phyloP scores from a whole-genome alignment of 2,888 invertebrate species.

The Tuta absoluta region DNA sequence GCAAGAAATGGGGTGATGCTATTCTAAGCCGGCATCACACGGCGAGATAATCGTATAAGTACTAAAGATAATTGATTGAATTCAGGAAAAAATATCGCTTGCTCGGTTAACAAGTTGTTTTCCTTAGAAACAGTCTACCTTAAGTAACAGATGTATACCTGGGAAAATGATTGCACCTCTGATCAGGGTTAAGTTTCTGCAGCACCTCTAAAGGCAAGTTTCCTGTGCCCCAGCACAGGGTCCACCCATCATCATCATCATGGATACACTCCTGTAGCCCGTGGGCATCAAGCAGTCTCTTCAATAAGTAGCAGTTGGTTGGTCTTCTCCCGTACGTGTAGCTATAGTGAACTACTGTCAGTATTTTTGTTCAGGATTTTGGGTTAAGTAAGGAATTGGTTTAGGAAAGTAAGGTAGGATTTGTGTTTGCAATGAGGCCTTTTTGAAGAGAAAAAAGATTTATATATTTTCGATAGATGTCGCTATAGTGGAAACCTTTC shows the following conservation, averaged over 20 bases:
- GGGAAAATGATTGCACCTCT: constrained; percentile 49
- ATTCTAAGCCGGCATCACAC: too few species aligned
- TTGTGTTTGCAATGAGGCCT: neutral
- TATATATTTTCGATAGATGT: too few species aligned
- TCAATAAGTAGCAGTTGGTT: constrained; percentile 31
- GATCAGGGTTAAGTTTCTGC: constrained; percentile 34
- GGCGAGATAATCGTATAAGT: too few species aligned
- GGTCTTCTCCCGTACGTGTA: neutral
- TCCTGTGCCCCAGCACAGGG: constrained; percentile 43
- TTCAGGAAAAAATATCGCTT: too few species aligned
- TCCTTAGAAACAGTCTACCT: too few species aligned
- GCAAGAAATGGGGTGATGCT: too few species aligned
- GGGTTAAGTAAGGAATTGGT: neutral
- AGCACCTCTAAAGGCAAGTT: constrained; percentile 38
- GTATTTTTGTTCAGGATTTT: neutral
- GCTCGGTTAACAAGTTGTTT: too few species aligned
- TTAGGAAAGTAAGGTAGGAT: constrained; percentile 20
- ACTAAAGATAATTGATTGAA: too few species aligned
- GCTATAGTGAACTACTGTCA: constrained; percentile 35
- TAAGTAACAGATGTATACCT: constrained; percentile 38
- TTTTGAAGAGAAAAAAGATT: too few species aligned
- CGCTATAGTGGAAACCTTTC: too few species aligned
- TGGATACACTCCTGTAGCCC: constrained; percentile 38
- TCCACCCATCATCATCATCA: constrained; percentile 36
- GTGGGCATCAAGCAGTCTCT: constrained; percentile 43